Evolutionary conservation across 2,888 invertebrate genomes (phyloP).

Genomic region (Ptychoptera albimana): DNA sequence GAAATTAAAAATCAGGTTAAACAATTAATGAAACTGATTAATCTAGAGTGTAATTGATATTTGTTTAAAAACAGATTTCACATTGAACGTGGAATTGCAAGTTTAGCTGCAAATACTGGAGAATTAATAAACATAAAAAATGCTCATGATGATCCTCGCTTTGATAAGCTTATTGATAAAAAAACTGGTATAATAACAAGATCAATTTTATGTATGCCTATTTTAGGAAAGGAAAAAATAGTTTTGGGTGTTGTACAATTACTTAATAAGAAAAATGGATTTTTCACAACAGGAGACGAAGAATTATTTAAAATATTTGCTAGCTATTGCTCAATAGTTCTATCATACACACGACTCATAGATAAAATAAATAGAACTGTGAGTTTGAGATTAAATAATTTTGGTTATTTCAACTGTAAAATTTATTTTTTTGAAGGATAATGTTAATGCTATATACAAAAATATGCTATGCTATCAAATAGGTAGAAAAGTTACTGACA

Average conservation of each 20-base stretch:
- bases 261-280: constrained; percentile 35
- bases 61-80: not conserved
- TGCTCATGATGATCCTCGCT: constrained; percentile 38
- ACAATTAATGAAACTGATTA: not conserved
- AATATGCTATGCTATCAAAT: not conserved
- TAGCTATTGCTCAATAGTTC: constrained; percentile 38
- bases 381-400: not conserved
- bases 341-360: constrained; percentile 34
- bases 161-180: constrained; percentile 36
- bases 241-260: constrained; percentile 39
- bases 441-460: not conserved
- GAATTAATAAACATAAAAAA: constrained; percentile 25
- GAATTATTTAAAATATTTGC: constrained; percentile 37
- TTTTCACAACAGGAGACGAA: constrained; percentile 38
- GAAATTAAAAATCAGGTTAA: not conserved
- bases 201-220: constrained; percentile 38
- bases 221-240: constrained; percentile 33
- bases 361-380: not conserved
- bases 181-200: constrained; percentile 39
- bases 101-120: not conserved
- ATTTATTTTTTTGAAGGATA: not conserved
- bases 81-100: constrained; percentile 1
- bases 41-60: not conserved
- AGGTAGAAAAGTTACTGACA: not conserved
- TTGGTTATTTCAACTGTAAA: no score